phyloP scores from a whole-genome alignment of 2,888 invertebrate genomes.

The Allygus modestus region DNA sequence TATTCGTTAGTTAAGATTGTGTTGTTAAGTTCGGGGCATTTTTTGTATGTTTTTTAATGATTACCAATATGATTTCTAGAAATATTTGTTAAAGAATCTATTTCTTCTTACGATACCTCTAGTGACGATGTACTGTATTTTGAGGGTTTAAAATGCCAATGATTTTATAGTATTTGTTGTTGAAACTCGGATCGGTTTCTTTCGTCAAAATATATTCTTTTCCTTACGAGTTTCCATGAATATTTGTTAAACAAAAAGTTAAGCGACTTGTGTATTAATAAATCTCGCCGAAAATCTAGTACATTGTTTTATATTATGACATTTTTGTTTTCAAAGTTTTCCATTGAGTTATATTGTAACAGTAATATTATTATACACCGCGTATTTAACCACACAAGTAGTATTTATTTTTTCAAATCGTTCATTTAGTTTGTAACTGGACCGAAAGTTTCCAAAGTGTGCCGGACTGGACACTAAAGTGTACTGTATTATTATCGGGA shows the following conservation, averaged over 20 bases:
- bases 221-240: background rate
- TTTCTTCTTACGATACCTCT: conserved; percentile 2
- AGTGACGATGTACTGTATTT: background rate
- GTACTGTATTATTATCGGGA: conserved; percentile 34
- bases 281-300: conserved; percentile 15
- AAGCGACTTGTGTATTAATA: conserved; percentile 10
- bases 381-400: conserved; percentile 29
- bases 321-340: background rate
- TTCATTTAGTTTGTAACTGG: conserved; percentile 24
- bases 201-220: too few species aligned
- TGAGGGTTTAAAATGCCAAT: background rate
- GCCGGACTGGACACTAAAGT: conserved; percentile 38
- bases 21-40: conserved; percentile 44
- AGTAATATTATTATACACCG: background rate
- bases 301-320: background rate
- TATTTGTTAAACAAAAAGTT: background rate
- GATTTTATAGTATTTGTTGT: background rate
- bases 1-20: conserved; percentile 55
- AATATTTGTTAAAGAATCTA: conserved; percentile 11
- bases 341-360: background rate
- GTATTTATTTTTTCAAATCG: conserved; percentile 37
- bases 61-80: conserved; percentile 9
- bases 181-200: too few species aligned
- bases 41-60: conserved; percentile 35
- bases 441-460: conserved; percentile 37